Percentiles rank a stretch among this genome's conserved stretches.
Evolutionary conservation across 2,888 invertebrate species (phyloP).

Genomic region (Metalampra italica): DNA sequence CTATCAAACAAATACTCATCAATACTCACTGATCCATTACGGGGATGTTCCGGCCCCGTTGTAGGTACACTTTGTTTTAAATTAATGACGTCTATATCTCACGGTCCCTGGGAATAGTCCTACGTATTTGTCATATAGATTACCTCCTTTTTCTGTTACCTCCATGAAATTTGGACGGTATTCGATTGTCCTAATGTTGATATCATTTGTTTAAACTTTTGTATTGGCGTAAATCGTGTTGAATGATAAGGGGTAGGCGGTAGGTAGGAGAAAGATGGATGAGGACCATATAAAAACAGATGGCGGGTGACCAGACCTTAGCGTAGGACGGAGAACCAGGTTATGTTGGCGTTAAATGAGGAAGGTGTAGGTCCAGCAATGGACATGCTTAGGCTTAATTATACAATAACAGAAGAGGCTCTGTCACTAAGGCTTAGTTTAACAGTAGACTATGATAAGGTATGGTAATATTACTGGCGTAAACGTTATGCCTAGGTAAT

Average conservation of each 20-base stretch:
- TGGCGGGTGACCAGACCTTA: too few relatives aligned
- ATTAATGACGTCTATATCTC: conserved; percentile 57
- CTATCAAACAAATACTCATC: conserved; percentile 42
- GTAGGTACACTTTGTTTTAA: conserved; percentile 55
- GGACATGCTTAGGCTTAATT: too few relatives aligned
- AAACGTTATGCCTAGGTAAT: too few relatives aligned
- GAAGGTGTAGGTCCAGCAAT: too few relatives aligned
- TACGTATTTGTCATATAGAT: conserved; percentile 66
- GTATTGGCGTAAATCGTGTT: background rate
- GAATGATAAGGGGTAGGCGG: background rate
- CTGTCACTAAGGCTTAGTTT: too few relatives aligned
- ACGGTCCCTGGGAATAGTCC: conserved; percentile 53
- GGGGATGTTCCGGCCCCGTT: conserved; percentile 35
- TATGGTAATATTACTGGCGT: too few relatives aligned
- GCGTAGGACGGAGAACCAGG: background rate
- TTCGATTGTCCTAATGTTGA: conserved; percentile 13
- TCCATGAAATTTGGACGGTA: conserved; percentile 32
- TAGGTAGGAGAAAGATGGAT: background rate
- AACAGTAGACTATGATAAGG: too few relatives aligned
- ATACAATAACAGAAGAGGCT: too few relatives aligned
- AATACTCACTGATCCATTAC: conserved; percentile 47
- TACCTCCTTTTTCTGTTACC: conserved; percentile 56
- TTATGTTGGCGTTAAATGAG: too few relatives aligned
- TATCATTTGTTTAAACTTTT: background rate
- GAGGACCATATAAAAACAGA: background rate